These are phyloP conservation scores for Pomatorhinus ruficollis DNA, from an alignment of 2,113 vertebrate species.

Conservation along the genomic window DNA sequence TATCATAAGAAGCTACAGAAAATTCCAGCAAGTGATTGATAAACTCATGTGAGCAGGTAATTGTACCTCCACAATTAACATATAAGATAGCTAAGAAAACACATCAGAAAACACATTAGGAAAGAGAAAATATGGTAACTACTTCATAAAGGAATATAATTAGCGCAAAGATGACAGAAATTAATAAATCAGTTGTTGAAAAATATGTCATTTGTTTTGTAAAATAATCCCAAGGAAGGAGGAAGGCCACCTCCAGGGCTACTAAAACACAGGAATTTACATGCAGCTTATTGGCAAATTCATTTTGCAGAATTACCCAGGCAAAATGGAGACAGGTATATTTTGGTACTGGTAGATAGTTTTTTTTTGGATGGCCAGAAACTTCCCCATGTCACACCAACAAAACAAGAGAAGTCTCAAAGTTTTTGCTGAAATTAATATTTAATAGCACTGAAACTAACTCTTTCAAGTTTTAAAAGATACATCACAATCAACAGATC, in stretches of 20 bases:
- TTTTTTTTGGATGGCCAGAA: neutral
- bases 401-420: neutral
- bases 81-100: neutral
- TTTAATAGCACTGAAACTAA: neutral
- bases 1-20: neutral
- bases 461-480: neutral
- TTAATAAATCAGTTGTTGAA: neutral
- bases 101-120: neutral
- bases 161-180: neutral
- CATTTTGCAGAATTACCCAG: neutral
- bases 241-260: neutral
- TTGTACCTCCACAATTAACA: neutral
- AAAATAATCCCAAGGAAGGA: neutral
- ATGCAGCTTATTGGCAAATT: neutral
- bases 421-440: neutral
- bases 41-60: neutral
- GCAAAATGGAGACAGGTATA: neutral
- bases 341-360: neutral
- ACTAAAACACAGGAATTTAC: neutral
- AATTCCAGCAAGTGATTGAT: neutral
- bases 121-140: neutral
- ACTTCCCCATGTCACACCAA: too few species aligned
- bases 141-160: neutral
- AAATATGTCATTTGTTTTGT: neutral
- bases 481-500: neutral